Percentiles rank a stretch among this genome's conserved stretches.
phyloP scores from a whole-genome alignment of 2,888 invertebrate genomes.

The Plagiodera versicolora region DNA sequence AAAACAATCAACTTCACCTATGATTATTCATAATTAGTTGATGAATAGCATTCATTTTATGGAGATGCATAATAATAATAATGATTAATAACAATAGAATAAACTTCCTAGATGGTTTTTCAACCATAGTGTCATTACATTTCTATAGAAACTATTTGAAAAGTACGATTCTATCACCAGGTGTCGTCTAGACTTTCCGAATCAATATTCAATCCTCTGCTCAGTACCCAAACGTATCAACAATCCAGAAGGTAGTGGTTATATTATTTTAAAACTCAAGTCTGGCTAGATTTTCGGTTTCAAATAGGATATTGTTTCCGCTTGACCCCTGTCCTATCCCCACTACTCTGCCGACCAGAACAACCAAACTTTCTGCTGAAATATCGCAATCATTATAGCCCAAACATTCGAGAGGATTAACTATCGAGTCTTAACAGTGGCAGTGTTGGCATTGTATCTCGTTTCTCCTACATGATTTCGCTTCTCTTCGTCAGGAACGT shows the following conservation, averaged over 20 bases:
- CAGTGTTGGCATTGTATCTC: slow-evolving; percentile 33
- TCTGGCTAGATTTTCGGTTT: slow-evolving; percentile 4
- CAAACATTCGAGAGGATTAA: slow-evolving; percentile 47
- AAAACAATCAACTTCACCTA: too few relatives aligned
- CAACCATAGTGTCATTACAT: too few relatives aligned
- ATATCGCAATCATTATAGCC: slow-evolving; percentile 48
- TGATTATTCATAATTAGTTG: too few relatives aligned
- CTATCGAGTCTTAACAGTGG: slow-evolving; percentile 44
- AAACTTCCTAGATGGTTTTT: too few relatives aligned
- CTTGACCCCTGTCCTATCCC: slow-evolving; percentile 15
- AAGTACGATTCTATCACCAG: too few relatives aligned
- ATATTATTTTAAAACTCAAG: background rate
- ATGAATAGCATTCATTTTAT: too few relatives aligned
- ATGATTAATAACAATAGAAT: too few relatives aligned
- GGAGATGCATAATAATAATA: too few relatives aligned
- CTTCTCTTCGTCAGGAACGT: slow-evolving; percentile 18
- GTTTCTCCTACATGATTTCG: slow-evolving; percentile 22
- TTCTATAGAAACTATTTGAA: too few relatives aligned
- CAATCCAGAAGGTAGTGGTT: slow-evolving; percentile 24
- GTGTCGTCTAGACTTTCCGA: too few relatives aligned
- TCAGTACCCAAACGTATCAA: too few relatives aligned
- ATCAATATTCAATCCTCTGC: too few relatives aligned
- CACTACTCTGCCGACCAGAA: slow-evolving; percentile 16
- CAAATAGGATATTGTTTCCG: slow-evolving; percentile 6
- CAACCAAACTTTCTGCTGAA: slow-evolving; percentile 35